Percentiles rank a stretch among this genome's conserved stretches.
phyloP scores from a whole-genome alignment of 2,113 vertebrate species.

The Erythrolamprus reginae region DNA sequence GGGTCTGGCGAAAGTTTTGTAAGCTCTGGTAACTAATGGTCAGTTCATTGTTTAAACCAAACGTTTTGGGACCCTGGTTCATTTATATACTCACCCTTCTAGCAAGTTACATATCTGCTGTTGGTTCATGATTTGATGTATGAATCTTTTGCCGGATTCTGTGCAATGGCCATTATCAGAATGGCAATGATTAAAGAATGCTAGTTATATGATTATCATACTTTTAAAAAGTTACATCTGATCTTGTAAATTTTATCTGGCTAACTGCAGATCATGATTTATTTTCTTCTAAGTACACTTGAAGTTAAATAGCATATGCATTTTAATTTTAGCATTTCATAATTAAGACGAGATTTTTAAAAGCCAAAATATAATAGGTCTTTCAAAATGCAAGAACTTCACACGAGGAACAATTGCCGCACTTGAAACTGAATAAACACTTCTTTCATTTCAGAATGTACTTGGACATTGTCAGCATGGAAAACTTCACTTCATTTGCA shows the following conservation, averaged over 20 bases:
- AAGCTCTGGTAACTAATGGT: too few species aligned
- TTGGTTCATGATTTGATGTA: not conserved
- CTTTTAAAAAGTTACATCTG: not conserved
- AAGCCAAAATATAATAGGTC: not conserved
- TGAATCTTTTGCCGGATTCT: not conserved
- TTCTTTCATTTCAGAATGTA: slow-evolving; percentile 8
- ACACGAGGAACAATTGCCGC: not conserved
- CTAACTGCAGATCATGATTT: not conserved
- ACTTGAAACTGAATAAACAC: slow-evolving; percentile 9
- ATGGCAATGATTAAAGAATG: not conserved
- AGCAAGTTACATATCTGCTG: not conserved
- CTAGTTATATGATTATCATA: not conserved
- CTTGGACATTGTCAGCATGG: not conserved
- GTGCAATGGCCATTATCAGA: not conserved
- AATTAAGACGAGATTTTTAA: not conserved
- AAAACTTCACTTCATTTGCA: not conserved
- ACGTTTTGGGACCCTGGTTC: not conserved
- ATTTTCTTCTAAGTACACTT: not conserved
- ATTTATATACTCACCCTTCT: not conserved
- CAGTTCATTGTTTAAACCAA: not conserved
- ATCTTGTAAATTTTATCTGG: not conserved
- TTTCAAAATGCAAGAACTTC: not conserved
- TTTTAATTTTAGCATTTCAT: not conserved
- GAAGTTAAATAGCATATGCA: not conserved
- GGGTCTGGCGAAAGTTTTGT: too few species aligned